These are phyloP conservation scores for Salticus scenicus DNA, from an alignment of 2,888 invertebrate species.

Conservation along the genomic window DNA sequence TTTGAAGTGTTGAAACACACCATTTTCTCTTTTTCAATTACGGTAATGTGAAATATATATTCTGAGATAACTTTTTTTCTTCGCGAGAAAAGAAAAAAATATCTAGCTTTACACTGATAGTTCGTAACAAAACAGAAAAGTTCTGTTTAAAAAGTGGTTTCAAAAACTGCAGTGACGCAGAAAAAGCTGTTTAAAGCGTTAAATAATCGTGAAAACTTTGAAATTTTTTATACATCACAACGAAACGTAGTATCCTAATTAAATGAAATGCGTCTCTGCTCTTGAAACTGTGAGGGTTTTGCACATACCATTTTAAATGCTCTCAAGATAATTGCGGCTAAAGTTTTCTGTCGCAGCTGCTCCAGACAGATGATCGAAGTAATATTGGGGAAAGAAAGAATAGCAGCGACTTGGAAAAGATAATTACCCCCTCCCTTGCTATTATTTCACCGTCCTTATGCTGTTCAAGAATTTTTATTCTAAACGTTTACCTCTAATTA, in stretches of 20 bases:
- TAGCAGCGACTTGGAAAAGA: slow-evolving; percentile 61
- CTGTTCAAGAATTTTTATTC: slow-evolving; percentile 49
- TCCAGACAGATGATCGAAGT: slow-evolving; percentile 62
- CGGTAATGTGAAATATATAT: neutral
- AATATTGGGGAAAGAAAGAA: slow-evolving; percentile 55
- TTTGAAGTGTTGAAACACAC: too few species aligned
- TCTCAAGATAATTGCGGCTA: slow-evolving; percentile 64
- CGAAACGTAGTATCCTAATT: slow-evolving; percentile 61
- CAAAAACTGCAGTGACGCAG: neutral
- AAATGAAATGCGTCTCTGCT: slow-evolving; percentile 61
- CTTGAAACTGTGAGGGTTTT: slow-evolving; percentile 59
- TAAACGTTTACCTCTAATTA: slow-evolving; percentile 57
- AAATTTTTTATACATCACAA: slow-evolving; percentile 42
- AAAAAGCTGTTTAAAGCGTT: slow-evolving; percentile 39
- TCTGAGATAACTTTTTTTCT: neutral
- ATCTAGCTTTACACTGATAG: too few species aligned
- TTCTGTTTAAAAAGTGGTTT: neutral
- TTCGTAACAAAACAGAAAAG: slow-evolving; percentile 25
- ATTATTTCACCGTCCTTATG: slow-evolving; percentile 47
- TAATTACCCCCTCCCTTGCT: slow-evolving; percentile 53
- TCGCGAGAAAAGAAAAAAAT: too few species aligned
- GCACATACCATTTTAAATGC: slow-evolving; percentile 62
- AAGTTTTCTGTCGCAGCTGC: slow-evolving; percentile 66
- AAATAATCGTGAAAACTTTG: slow-evolving; percentile 60
- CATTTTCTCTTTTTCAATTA: neutral